Percentiles rank a stretch among this genome's conserved stretches.
Evolutionary conservation across 1,140 invertebrate genomes (phyloP).

Genomic region (Arctopsyche grandis): DNA sequence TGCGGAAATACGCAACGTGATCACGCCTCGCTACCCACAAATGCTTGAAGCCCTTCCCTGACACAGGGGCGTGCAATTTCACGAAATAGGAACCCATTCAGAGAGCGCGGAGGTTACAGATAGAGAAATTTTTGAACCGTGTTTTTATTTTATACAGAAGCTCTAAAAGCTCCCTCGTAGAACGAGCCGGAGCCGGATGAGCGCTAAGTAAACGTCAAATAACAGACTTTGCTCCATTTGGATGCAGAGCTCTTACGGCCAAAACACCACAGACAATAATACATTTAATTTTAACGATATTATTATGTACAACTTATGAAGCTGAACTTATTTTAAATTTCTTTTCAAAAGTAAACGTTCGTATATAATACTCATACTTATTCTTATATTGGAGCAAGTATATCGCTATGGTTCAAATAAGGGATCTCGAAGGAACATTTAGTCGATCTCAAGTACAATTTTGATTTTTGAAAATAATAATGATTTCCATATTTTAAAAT

Average conservation of each 20-base stretch:
- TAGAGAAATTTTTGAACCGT: constrained; percentile 31
- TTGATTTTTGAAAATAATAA: too few species aligned
- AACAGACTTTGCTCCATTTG: neutral
- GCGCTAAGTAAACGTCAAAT: constrained; percentile 18
- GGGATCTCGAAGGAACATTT: too few species aligned
- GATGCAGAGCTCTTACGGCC: neutral
- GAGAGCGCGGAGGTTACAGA: neutral
- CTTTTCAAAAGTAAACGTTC: too few species aligned
- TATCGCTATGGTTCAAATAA: too few species aligned
- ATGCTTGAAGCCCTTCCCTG: constrained; percentile 6
- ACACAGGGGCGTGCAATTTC: constrained; percentile 2
- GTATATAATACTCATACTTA: too few species aligned
- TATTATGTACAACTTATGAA: too few species aligned
- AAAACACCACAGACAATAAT: neutral
- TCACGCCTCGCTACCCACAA: constrained; percentile 22
- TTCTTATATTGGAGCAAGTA: too few species aligned
- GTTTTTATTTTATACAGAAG: constrained; percentile 18
- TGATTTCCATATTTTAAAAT: too few species aligned
- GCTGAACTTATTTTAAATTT: too few species aligned
- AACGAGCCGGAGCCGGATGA: neutral
- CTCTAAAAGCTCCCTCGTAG: neutral
- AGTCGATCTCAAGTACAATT: too few species aligned
- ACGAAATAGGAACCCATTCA: constrained; percentile 28
- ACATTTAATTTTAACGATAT: too few species aligned
- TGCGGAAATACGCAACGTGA: constrained; percentile 34